Conservation (phyloP, 2,888 invertebrate species). For the Amphimallon solstitiale region DNA sequence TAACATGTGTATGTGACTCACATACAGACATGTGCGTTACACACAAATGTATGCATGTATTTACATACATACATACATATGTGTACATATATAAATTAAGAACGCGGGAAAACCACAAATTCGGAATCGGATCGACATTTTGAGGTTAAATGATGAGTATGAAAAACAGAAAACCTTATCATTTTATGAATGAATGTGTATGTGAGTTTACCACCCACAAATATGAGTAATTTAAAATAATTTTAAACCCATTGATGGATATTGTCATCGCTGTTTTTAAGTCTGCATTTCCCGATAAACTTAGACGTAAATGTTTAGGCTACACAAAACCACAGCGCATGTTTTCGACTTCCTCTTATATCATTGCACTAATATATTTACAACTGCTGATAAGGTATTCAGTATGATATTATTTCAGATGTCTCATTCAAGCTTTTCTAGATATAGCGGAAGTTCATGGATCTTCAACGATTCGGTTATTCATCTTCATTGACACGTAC, state of each 20-base stretch:
- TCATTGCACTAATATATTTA: no score
- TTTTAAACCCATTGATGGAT: background rate
- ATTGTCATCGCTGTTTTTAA: background rate
- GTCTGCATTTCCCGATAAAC: constrained; percentile 3
- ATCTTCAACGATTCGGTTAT: no score
- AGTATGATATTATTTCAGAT: no score
- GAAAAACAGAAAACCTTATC: constrained; percentile 11
- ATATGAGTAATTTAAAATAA: constrained; percentile 8
- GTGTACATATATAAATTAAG: background rate
- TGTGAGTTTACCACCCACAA: constrained; percentile 22
- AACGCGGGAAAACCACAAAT: constrained; percentile 8
- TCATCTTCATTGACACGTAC: no score
- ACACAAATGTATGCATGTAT: constrained; percentile 6
- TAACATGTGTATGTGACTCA: constrained; percentile 33
- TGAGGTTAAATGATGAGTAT: constrained; percentile 6
- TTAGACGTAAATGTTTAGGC: constrained; percentile 17
- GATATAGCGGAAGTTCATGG: no score
- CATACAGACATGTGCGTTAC: constrained; percentile 20
- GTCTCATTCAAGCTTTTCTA: no score
- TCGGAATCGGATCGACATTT: background rate
- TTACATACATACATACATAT: background rate
- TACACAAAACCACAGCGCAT: background rate
- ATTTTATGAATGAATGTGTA: constrained; percentile 21
- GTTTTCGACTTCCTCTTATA: background rate
- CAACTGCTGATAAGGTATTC: no score